Evolutionary conservation across 2,113 vertebrate species (phyloP), one percentile per base, ranked within the genome.

Genomic region (Bostrychus sinensis): DNA sequence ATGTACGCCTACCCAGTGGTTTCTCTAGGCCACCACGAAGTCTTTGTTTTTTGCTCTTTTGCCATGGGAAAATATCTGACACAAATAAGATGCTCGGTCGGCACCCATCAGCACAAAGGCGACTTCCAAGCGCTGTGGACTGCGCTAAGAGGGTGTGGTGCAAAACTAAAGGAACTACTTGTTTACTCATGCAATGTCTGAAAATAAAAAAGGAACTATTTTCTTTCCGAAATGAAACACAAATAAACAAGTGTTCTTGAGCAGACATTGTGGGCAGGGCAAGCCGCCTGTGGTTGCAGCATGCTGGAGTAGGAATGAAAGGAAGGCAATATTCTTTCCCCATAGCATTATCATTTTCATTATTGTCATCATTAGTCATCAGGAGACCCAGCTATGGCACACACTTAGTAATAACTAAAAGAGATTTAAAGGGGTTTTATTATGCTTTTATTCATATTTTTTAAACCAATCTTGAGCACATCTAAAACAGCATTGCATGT

Each of bases 31-130:
- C 89, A 83, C 89, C 86, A 85, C 80, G 81, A 80, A 88, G 84
- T 77, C 88, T 89, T 92, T 91, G 89, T 91, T 53, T 84, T 82
- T 55, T 20, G 34, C 65, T 68, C 62, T 65, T 91, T 89, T 84
- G 87, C 84, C 88, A 92, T 92, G 90, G 90, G 92, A 92, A 93
- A 91, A 89, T 91, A 89, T 87, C 84, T 87, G 77, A 88, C 89
- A 91, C 89, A 92, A 91, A 90, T 89, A 89, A 89, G 84, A 87
- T 60, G 78, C 84, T 84, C 64, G 42, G 71, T 81, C 58, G 61
- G 82, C 84, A 88, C 83, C 86, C 82, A 84, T 88, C 79, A 71
- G 72, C 60, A 75, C 85, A 82, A 88, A 86, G 85, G 80, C 86
- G 74, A 89, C 87, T 90, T 90, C 82, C 80, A 65, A 89, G 83